Conservation (phyloP, 92 coral and sea anemone genomes). For the Epizoanthus illoricatus region DNA sequence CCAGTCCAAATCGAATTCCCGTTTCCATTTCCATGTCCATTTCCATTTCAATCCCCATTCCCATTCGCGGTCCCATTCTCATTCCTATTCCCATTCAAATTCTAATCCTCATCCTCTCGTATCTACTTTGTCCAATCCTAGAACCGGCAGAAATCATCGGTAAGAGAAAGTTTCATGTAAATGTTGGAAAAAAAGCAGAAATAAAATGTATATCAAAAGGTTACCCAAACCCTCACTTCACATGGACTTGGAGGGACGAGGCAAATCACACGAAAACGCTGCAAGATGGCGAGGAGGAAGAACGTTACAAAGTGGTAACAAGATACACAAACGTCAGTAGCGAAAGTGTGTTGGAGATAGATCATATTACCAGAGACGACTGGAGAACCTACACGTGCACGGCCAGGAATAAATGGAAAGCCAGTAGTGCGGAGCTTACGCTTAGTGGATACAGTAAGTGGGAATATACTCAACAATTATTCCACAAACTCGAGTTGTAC, state of each 20-base stretch:
- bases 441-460: slow-evolving; percentile 81
- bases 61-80: no score
- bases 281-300: slow-evolving; percentile 64
- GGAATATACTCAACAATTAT: neutral
- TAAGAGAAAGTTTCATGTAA: slow-evolving; percentile 68
- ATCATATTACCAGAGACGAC: slow-evolving; percentile 54
- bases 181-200: slow-evolving; percentile 65
- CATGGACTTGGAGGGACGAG: slow-evolving; percentile 73
- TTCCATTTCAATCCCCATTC: no score
- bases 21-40: no score
- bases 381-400: slow-evolving; percentile 69
- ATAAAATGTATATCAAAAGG: slow-evolving; percentile 78
- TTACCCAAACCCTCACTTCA: slow-evolving; percentile 70
- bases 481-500: neutral
- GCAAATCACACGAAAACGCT: slow-evolving; percentile 47
- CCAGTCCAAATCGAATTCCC: no score
- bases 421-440: slow-evolving; percentile 21
- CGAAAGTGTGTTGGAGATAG: slow-evolving; percentile 68
- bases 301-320: slow-evolving; percentile 65
- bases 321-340: slow-evolving; percentile 53
- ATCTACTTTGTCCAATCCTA: slow-evolving; percentile 10
- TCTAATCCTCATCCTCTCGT: neutral
- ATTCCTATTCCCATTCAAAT: neutral
- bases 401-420: slow-evolving; percentile 53
- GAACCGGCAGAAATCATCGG: slow-evolving; percentile 72